Percentiles rank a stretch among this genome's conserved stretches.
Conservation (phyloP, 2,113 vertebrate species). For the Chaetodon auriga region DNA sequence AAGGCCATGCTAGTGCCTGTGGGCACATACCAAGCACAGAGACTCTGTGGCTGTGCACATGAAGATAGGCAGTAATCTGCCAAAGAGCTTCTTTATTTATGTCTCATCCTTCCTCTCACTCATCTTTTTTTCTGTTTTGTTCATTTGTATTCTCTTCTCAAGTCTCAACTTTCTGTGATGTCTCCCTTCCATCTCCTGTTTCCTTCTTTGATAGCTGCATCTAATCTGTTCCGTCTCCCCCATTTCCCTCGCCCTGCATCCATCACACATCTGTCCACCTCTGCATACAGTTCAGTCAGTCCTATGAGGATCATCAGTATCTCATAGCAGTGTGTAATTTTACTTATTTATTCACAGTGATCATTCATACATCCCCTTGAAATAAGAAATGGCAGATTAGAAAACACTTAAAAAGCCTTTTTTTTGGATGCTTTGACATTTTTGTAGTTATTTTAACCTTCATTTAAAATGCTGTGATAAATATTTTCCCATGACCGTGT, state of each 20-base stretch:
- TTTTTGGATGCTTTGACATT: neutral
- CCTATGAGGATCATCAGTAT: conserved; percentile 28
- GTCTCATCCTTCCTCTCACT: conserved; percentile 6
- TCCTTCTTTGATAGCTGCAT: conserved; percentile 30
- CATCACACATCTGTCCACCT: conserved; percentile 14
- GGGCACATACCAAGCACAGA: neutral
- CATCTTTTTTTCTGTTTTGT: neutral
- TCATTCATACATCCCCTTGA: conserved; percentile 21
- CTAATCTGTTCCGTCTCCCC: conserved; percentile 22
- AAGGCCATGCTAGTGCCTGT: neutral
- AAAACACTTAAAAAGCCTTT: neutral
- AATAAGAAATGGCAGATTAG: conserved; percentile 11
- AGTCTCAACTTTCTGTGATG: neutral
- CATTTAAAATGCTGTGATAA: neutral
- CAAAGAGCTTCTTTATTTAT: conserved; percentile 25
- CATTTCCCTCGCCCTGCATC: conserved; percentile 10
- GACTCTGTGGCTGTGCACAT: neutral
- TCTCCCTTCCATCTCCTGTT: conserved; percentile 15
- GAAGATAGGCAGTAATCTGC: conserved; percentile 10
- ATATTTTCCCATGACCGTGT: neutral
- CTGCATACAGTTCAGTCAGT: conserved; percentile 24
- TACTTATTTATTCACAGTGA: conserved; percentile 1
- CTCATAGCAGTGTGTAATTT: neutral
- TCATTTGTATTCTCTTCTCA: conserved; percentile 7
- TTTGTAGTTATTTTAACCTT: neutral